These are phyloP conservation scores for Nematopogon swammerdamellus DNA, from an alignment of 2,888 invertebrate species.

Conservation along the genomic window DNA sequence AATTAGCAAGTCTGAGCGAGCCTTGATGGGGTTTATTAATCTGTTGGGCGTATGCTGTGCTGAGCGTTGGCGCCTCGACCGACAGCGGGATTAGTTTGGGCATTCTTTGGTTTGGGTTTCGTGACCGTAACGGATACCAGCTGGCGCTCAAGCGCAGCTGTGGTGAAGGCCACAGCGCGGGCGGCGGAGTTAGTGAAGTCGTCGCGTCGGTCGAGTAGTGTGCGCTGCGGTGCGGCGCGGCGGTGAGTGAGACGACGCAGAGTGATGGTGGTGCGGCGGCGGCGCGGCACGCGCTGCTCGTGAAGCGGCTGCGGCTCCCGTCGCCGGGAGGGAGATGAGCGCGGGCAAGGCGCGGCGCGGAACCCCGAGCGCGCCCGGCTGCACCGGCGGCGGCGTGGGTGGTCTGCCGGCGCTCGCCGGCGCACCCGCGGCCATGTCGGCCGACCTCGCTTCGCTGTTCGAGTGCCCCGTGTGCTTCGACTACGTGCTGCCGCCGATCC, in stretches of 20 bases:
- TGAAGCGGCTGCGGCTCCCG: neutral
- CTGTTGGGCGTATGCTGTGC: too few relatives aligned
- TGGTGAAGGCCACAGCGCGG: too few relatives aligned
- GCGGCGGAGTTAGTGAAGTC: too few relatives aligned
- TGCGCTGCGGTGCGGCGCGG: too few relatives aligned
- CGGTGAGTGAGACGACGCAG: neutral
- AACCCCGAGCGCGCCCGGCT: slow-evolving; percentile 51
- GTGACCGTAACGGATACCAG: too few relatives aligned
- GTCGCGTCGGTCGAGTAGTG: too few relatives aligned
- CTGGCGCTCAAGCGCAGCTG: too few relatives aligned
- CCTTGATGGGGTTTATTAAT: too few relatives aligned
- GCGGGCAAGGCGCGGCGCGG: slow-evolving; percentile 53
- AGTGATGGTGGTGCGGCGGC: neutral
- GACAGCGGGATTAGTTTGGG: too few relatives aligned
- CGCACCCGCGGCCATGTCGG: slow-evolving; percentile 68
- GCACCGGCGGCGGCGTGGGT: slow-evolving; percentile 29
- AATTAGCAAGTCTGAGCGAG: too few relatives aligned
- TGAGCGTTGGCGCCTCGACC: too few relatives aligned
- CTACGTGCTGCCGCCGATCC: slow-evolving; percentile 97
- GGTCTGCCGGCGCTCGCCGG: slow-evolving; percentile 53
- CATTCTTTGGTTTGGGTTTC: too few relatives aligned
- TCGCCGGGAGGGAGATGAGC: slow-evolving; percentile 35
- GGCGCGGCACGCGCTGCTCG: neutral
- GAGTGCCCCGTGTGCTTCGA: slow-evolving; percentile 99
- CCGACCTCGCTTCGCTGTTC: slow-evolving; percentile 87